These are phyloP conservation scores for Lampris incognitus DNA, from an alignment of 2,113 vertebrate species.

Conservation along the genomic window DNA sequence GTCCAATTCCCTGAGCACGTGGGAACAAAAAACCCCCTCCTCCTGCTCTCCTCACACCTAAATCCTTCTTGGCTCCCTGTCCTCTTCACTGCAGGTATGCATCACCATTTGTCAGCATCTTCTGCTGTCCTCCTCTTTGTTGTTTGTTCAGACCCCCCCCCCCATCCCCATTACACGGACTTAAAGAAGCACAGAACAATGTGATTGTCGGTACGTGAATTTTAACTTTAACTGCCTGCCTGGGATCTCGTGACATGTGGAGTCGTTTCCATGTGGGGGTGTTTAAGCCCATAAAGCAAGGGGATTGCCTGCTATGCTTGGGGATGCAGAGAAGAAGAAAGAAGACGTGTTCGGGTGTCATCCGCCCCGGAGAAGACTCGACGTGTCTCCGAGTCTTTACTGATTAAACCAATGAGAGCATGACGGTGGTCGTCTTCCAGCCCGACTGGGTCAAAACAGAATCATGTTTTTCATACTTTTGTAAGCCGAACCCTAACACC, in stretches of 20 bases:
- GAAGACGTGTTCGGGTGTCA: conserved; percentile 46
- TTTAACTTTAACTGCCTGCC: conserved; percentile 35
- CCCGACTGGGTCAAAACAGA: conserved; percentile 24
- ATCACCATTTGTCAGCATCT: conserved; percentile 72
- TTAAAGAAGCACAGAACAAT: conserved; percentile 68
- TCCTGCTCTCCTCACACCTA: conserved; percentile 56
- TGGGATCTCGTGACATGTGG: conserved; percentile 13
- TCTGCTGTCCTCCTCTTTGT: conserved; percentile 55
- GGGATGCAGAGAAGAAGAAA: conserved; percentile 33
- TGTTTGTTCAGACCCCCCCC: conserved; percentile 64
- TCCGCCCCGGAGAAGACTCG: conserved; percentile 31
- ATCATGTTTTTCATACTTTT: too few species aligned
- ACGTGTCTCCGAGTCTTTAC: conserved; percentile 25
- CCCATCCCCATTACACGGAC: conserved; percentile 68
- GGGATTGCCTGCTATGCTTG: conserved; percentile 35
- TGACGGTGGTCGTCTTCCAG: conserved; percentile 40
- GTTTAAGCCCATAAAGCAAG: conserved; percentile 39
- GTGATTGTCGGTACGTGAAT: conserved; percentile 61
- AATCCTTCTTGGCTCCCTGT: conserved; percentile 54
- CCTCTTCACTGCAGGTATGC: conserved; percentile 56
- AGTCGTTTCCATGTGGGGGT: conserved; percentile 42
- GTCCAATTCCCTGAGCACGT: conserved; percentile 54
- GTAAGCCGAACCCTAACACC: too few species aligned
- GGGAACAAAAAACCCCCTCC: conserved; percentile 45
- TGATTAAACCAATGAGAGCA: conserved; percentile 56